Base-by-base conservation (phyloP, 2,888 invertebrate species). In the Fissipunctia ypsillon region DNA sequence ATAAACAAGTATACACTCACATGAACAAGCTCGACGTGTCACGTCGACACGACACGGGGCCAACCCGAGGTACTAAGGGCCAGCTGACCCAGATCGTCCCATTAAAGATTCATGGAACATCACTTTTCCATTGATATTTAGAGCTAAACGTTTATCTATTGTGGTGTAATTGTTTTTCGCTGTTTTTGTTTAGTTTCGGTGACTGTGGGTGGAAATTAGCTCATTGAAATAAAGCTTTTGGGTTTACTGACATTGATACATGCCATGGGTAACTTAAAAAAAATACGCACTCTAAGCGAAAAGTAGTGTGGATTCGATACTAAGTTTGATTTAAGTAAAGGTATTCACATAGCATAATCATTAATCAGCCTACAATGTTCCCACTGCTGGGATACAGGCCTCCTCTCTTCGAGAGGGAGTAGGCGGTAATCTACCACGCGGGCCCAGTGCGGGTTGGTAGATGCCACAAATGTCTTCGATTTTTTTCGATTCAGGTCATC, bases 91-190 rank as follows among this genome's bases (percentile, higher is more conserved):
- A 84, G 83, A 88, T 90, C 73, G 76, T 69, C 57, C 73, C 79
- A 89, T 91, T 88, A 90, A 90, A 90, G 87, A 91, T 90, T 88
- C 86, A 90, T 87, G 81, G 78, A 73, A 77, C 67, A 75, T 78
- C 67, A 80, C 78, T 79, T 31, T 76, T 60, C 59, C 69, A 79
- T 81, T 76, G 76, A 72, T 80, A 73, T 69, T 80, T 75, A 76
- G 76, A 69, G 73, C 72, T 76, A 70, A 69, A 56, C 64, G 45
- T 35, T 60, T 43, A 41, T 45, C 19, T 31, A 59, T 45, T 57
- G 12, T 52, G n/a, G n/a, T 48, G 56, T 63, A 28, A 64, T 48
- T 48, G 31, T 35, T 35, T 25, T 74, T 54, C 16, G 9, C 12
- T 61, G 28, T 52, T 65, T 12, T 45, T 3, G 48, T 45, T 28